These are phyloP conservation scores for Gadus chalcogrammus DNA, from an alignment of 2,113 vertebrate species.

Conservation along the genomic window DNA sequence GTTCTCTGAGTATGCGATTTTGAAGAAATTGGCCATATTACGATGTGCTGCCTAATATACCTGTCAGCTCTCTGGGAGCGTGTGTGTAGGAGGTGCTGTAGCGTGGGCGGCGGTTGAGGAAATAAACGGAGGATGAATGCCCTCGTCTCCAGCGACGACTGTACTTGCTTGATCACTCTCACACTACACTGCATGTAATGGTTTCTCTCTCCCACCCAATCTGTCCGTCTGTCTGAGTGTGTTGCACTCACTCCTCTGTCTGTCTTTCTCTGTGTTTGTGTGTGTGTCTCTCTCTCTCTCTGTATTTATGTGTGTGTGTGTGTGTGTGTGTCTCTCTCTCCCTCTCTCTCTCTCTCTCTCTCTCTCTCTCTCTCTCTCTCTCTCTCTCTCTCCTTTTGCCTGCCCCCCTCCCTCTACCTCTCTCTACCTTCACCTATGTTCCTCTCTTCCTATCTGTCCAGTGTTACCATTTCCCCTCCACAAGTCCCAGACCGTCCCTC, in stretches of 20 bases:
- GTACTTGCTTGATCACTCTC: too few species aligned
- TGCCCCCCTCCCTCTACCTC: background rate
- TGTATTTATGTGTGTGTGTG: background rate
- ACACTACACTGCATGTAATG: too few species aligned
- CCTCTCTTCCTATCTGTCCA: too few species aligned
- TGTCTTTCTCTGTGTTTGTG: background rate
- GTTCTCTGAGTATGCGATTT: constrained; percentile 22
- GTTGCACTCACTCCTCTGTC: background rate
- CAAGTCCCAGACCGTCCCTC: too few species aligned
- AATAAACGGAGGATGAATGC: constrained; percentile 14
- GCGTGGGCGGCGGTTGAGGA: constrained; percentile 10
- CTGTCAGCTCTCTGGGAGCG: constrained; percentile 22
- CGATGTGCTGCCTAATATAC: constrained; percentile 19
- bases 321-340: too few species aligned
- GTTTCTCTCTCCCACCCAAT: background rate
- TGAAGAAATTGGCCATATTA: constrained; percentile 18
- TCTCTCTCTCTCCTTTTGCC: background rate
- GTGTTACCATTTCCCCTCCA: too few species aligned
- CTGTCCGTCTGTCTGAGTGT: background rate
- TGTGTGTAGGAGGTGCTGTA: background rate
- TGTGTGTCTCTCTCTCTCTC: background rate
- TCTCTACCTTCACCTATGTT: background rate
- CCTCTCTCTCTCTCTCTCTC: too few species aligned
- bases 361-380: background rate
- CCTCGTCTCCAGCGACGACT: background rate